Evolutionary conservation across 2,113 vertebrate genomes (phyloP), one percentile per base, ranked within the genome.

Genomic region (Sialia sialis): DNA sequence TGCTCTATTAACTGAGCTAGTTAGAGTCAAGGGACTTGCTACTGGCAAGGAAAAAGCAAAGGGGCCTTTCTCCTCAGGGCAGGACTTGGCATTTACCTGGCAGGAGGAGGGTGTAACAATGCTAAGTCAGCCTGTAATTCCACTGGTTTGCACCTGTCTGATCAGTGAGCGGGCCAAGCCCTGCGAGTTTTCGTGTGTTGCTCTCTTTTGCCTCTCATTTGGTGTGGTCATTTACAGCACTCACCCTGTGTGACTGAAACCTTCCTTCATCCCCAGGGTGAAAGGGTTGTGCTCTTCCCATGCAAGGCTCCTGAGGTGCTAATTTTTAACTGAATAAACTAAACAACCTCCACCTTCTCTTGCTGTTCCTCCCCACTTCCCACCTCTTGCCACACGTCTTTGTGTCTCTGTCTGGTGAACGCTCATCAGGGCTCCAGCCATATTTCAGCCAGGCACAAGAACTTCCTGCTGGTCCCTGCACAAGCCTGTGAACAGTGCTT

Each of bases 401-500:
- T 34, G 21, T 19, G 15, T 39, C 19, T 85, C 25, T 58, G 15
- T 19, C 36, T 32, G 22, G 30, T 16, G 9, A 29, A 12, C 0
- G 0, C 4, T 79, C 16, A 52, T 44, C 36, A 46, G 36, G 43
- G 39, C 48, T 32, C 46, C 68, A 77, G 5, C 26, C 23, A 3
- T 8, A 54, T 16, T 30, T 30, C 44, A 79, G 49, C 32, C 55
- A 60, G 54, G 67, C 34, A 60, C 9, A 52, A 56, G 49, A 49
- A 38, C n/a, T 68, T n/a, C 27, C 63, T 55, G 22, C 46, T 72
- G 43, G 26, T 26, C n/a, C 32, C 54, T 88, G n/a, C 27, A 52
- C 18, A 52, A 25, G 29, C 0, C 0, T 20, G 17, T 6, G 32
- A 58, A 14, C 1, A 21, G 3, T 27, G 12, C 15, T 41, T 9